Evolutionary conservation across 2,888 invertebrate species (phyloP).

Genomic region (Heteropelma amictum): DNA sequence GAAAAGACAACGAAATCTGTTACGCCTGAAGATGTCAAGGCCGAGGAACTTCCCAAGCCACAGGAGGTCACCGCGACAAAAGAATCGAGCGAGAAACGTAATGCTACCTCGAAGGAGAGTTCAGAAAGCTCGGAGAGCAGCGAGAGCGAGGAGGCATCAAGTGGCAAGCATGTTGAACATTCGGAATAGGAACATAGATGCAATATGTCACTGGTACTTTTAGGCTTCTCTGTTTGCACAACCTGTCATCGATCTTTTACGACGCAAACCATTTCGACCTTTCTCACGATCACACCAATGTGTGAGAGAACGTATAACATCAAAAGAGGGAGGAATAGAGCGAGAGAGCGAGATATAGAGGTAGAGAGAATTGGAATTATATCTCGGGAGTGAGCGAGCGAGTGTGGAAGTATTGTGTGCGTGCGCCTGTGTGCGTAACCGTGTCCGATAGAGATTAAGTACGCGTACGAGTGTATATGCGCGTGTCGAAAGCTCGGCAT

Average conservation of each 20-base stretch:
- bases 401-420: constrained; percentile 58
- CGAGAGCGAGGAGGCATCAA: constrained; percentile 52
- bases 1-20: constrained; percentile 52
- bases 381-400: constrained; percentile 57
- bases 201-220: background rate
- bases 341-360: constrained; percentile 58
- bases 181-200: constrained; percentile 35
- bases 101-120: constrained; percentile 49
- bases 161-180: constrained; percentile 3
- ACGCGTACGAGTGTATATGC: constrained; percentile 55
- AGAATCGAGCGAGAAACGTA: constrained; percentile 24
- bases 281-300: constrained; percentile 56
- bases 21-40: constrained; percentile 73
- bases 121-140: constrained; percentile 53
- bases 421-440: constrained; percentile 49
- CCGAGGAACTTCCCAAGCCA: constrained; percentile 71
- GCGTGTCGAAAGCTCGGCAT: background rate
- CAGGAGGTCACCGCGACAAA: constrained; percentile 71
- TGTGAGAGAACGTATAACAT: no score
- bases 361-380: constrained; percentile 54
- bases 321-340: no score
- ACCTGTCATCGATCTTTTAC: background rate
- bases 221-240: background rate
- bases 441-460: constrained; percentile 50
- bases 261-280: constrained; percentile 8